Percentiles rank a stretch among this genome's conserved stretches.
Evolutionary conservation across 2,113 vertebrate species (phyloP).

Genomic region (Ophiodon elongatus): DNA sequence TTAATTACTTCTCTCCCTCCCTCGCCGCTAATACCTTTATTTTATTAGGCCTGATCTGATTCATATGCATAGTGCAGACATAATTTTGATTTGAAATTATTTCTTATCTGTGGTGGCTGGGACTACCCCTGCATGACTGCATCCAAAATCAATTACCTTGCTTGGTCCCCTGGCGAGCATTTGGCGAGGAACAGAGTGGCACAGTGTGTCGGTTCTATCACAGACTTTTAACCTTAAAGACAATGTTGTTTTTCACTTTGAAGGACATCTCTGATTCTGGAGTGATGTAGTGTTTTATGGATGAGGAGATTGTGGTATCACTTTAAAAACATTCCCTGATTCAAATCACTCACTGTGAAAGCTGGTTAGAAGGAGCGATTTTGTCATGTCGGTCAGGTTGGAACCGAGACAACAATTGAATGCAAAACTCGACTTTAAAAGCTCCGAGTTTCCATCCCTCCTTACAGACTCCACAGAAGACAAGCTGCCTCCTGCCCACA

Average conservation of each 20-base stretch:
- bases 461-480: neutral
- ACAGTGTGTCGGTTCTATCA: constrained; percentile 43
- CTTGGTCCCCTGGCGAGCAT: constrained; percentile 72
- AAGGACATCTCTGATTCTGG: constrained; percentile 69
- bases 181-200: constrained; percentile 55
- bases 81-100: constrained; percentile 78
- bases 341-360: constrained; percentile 46
- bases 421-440: constrained; percentile 40
- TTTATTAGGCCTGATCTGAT: constrained; percentile 81
- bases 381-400: constrained; percentile 50
- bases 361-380: constrained; percentile 41
- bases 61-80: constrained; percentile 77
- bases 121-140: constrained; percentile 78
- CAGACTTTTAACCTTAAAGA: constrained; percentile 78
- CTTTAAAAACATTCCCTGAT: constrained; percentile 42
- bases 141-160: constrained; percentile 84
- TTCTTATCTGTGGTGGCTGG: constrained; percentile 73
- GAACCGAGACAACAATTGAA: constrained; percentile 32
- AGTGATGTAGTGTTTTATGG: constrained; percentile 54
- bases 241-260: constrained; percentile 64
- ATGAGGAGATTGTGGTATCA: constrained; percentile 55
- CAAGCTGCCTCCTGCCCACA: neutral
- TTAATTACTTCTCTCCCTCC: constrained; percentile 79
- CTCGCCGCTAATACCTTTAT: constrained; percentile 78
- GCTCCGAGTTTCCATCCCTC: neutral